Percentiles rank a stretch among this genome's conserved stretches.
Conservation (phyloP, 2,797 vertebrate genomes). For the Neostethus bicornis region DNA sequence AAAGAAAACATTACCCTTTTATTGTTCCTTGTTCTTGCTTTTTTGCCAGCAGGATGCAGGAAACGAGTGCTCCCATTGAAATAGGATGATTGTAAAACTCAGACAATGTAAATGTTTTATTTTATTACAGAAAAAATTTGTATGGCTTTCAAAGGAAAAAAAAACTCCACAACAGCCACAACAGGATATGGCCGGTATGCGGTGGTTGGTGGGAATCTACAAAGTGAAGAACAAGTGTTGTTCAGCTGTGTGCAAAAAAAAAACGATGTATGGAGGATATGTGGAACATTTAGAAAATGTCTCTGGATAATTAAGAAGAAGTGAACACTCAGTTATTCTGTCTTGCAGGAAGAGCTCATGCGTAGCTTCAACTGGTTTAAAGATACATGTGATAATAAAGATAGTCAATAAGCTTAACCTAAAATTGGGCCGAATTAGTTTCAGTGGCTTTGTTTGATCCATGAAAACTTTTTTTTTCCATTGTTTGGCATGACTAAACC, state of each 20-base stretch:
- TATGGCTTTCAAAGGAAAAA: slow-evolving; percentile 27
- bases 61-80: slow-evolving; percentile 28
- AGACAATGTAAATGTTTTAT: slow-evolving; percentile 19
- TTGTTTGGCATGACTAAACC: slow-evolving; percentile 20
- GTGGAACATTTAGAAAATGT: not conserved
- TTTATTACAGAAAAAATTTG: slow-evolving; percentile 42
- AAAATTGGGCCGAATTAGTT: not conserved
- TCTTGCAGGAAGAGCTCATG: not conserved
- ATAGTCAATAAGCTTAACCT: not conserved
- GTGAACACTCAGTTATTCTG: not conserved
- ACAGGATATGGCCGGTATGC: slow-evolving; percentile 25
- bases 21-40: slow-evolving; percentile 6
- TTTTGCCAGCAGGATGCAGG: slow-evolving; percentile 52
- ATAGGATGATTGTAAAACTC: slow-evolving; percentile 51
- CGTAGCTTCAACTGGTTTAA: not conserved
- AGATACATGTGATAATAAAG: not conserved
- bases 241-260: slow-evolving; percentile 40
- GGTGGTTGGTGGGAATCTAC: slow-evolving; percentile 22
- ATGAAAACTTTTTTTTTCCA: not conserved
- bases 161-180: slow-evolving; percentile 2
- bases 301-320: fast-evolving
- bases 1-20: slow-evolving; percentile 1
- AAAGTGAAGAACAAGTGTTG: slow-evolving; percentile 26
- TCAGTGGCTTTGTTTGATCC: not conserved
- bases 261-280: not conserved